Conservation (phyloP, 2,888 invertebrate species). For the Hirtodrosophila histrioides region DNA sequence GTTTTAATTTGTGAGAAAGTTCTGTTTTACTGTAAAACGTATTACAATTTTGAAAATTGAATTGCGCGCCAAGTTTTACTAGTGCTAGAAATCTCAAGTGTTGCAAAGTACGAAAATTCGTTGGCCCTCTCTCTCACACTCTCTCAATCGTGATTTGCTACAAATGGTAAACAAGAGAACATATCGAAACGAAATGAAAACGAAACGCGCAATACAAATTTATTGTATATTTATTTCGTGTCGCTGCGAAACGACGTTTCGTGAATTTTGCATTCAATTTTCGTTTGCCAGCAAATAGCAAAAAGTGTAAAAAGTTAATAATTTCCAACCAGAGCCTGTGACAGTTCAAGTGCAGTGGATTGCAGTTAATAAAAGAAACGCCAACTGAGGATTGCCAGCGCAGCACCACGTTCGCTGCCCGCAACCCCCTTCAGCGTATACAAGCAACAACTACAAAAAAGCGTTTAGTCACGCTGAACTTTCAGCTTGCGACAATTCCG, state of each 20-base stretch:
- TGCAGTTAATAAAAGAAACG: constrained; percentile 30
- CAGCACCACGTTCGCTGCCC: constrained; percentile 21
- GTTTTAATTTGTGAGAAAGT: no score
- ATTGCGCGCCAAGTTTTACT: constrained; percentile 9
- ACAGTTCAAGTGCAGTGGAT: constrained; percentile 37
- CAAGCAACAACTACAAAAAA: constrained; percentile 45
- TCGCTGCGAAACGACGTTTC: constrained; percentile 50
- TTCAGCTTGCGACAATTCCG: constrained; percentile 41
- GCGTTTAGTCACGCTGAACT: constrained; percentile 68
- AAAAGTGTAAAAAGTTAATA: constrained; percentile 49
- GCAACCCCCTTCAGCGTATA: constrained; percentile 8
- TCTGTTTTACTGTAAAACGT: no score
- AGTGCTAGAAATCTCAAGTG: constrained; percentile 30
- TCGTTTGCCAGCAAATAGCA: constrained; percentile 25
- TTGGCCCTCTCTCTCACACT: constrained; percentile 5
- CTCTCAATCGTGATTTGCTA: constrained; percentile 15
- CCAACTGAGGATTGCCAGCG: constrained; percentile 31
- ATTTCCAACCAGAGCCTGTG: constrained; percentile 30
- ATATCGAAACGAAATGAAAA: constrained; percentile 41
- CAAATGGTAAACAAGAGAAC: constrained; percentile 56
- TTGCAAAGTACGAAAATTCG: constrained; percentile 20
- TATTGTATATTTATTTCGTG: constrained; percentile 70
- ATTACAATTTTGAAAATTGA: constrained; percentile 4
- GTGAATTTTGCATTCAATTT: constrained; percentile 49
- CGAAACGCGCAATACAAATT: constrained; percentile 49